A percentile compares a stretch with the other conserved stretches of the same genome.
Conservation (phyloP, 1,140 invertebrate genomes). For the Eurosta solidaginis region DNA sequence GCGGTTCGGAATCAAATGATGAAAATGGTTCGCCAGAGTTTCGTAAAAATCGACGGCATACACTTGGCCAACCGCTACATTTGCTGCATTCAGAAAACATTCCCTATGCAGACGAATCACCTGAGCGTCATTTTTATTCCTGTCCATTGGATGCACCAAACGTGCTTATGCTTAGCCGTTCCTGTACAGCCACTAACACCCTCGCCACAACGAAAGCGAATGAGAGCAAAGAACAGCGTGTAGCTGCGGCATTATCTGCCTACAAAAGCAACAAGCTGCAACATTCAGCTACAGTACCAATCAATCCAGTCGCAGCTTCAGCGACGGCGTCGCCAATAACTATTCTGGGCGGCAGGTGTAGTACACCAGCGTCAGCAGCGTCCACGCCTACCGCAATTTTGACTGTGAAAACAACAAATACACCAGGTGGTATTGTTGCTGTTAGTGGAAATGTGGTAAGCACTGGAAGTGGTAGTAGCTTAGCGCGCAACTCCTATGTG, state of each 20-base stretch:
- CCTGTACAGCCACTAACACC: slow-evolving; percentile 52
- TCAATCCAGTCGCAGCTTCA: slow-evolving; percentile 34
- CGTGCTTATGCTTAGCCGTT: slow-evolving; percentile 48
- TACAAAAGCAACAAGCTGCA: slow-evolving; percentile 44
- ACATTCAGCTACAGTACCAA: slow-evolving; percentile 54
- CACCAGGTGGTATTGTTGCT: not conserved
- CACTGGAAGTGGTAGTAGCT: not conserved
- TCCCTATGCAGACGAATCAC: slow-evolving; percentile 64
- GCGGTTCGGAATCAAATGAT: slow-evolving; percentile 58
- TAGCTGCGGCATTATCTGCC: slow-evolving; percentile 1
- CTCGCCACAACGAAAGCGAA: slow-evolving; percentile 33
- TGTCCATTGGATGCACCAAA: slow-evolving; percentile 48
- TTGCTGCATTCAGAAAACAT: slow-evolving; percentile 60
- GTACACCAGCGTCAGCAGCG: slow-evolving; percentile 45
- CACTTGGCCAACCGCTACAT: slow-evolving; percentile 52
- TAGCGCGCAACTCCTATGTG: slow-evolving; percentile 12
- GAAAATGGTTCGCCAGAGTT: slow-evolving; percentile 52
- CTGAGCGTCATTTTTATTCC: slow-evolving; percentile 58
- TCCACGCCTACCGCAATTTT: slow-evolving; percentile 45
- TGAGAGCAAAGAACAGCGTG: slow-evolving; percentile 27
- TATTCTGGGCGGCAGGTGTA: not conserved
- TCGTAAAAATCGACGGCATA: slow-evolving; percentile 50
- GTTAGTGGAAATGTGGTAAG: not conserved
- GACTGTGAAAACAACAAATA: slow-evolving; percentile 35
- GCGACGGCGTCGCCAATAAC: slow-evolving; percentile 38